A percentile compares a stretch with the other conserved stretches of the same genome.
Conservation (phyloP, 2,888 invertebrate genomes). For the Idaea aversata region DNA sequence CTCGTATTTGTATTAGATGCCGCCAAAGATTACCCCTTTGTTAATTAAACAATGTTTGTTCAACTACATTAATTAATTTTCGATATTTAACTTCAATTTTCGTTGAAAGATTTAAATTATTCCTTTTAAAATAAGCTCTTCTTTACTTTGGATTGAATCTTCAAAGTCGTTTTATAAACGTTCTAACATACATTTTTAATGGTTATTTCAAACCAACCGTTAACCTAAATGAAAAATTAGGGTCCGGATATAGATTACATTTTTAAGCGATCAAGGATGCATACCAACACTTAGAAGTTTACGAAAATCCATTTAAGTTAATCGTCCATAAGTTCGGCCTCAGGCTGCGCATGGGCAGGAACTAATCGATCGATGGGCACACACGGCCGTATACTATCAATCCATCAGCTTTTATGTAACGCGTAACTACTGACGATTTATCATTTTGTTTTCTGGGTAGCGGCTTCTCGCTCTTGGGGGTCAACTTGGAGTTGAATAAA, state of each 20-base stretch:
- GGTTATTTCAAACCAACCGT: conserved; percentile 48
- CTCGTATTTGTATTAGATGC: conserved; percentile 76
- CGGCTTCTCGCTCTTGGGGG: conserved; percentile 65
- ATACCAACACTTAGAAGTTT: conserved; percentile 65
- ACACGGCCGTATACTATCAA: conserved; percentile 75
- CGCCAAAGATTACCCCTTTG: conserved; percentile 77
- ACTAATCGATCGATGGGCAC: conserved; percentile 76
- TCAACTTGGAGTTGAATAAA: conserved; percentile 58
- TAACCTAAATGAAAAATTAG: conserved; percentile 58
- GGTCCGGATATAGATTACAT: conserved; percentile 51
- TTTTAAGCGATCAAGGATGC: conserved; percentile 52
- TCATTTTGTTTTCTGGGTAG: conserved; percentile 77
- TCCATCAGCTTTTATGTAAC: conserved; percentile 77
- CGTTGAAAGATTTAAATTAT: conserved; percentile 33
- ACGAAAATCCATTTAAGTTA: conserved; percentile 74
- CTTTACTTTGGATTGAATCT: conserved; percentile 15
- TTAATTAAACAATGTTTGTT: conserved; percentile 77
- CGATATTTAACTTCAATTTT: conserved; percentile 65
- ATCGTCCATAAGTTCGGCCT: conserved; percentile 64
- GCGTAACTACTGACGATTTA: conserved; percentile 76
- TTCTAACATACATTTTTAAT: conserved; percentile 39
- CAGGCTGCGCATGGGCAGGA: conserved; percentile 59
- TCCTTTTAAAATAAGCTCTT: conserved; percentile 7
- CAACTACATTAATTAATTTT: conserved; percentile 77
- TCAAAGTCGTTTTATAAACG: conserved; percentile 33